These are phyloP conservation scores for Petrocephalus sullivani DNA, from an alignment of 2,797 vertebrate species.

Conservation along the genomic window DNA sequence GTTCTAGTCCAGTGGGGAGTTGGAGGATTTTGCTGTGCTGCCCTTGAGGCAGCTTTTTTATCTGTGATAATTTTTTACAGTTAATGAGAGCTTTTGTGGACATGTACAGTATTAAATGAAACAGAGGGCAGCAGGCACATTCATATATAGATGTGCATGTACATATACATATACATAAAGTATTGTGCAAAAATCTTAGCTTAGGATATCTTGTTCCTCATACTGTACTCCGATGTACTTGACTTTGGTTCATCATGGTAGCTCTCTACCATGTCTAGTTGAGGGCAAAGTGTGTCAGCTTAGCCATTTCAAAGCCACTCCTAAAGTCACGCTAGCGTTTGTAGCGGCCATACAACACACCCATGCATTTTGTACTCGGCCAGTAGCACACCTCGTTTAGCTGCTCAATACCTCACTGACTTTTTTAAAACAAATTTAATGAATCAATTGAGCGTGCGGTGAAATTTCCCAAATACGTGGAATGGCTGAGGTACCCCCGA, in stretches of 20 bases:
- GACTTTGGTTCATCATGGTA: slow-evolving; percentile 4
- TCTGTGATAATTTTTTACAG: neutral
- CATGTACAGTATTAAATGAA: neutral
- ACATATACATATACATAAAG: neutral
- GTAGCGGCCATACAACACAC: neutral
- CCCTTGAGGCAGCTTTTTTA: neutral
- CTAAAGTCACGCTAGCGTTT: neutral
- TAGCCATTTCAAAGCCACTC: neutral
- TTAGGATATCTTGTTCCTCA: slow-evolving; percentile 5
- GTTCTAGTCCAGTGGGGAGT: neutral
- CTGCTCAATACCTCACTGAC: neutral
- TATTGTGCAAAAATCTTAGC: neutral
- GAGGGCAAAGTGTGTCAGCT: neutral
- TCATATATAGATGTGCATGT: neutral
- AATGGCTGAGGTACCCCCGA: neutral
- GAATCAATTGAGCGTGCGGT: neutral
- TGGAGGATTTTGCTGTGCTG: neutral
- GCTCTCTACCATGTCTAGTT: neutral
- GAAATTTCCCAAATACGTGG: neutral
- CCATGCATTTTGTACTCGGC: neutral
- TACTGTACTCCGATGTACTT: neutral
- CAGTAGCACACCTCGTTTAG: neutral
- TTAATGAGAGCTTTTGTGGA: neutral
- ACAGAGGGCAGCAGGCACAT: neutral
- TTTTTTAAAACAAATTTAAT: neutral